Evolutionary conservation across 2,888 invertebrate genomes (phyloP), one percentile per base, ranked within the genome.

Genomic region (Pollenia angustigena): DNA sequence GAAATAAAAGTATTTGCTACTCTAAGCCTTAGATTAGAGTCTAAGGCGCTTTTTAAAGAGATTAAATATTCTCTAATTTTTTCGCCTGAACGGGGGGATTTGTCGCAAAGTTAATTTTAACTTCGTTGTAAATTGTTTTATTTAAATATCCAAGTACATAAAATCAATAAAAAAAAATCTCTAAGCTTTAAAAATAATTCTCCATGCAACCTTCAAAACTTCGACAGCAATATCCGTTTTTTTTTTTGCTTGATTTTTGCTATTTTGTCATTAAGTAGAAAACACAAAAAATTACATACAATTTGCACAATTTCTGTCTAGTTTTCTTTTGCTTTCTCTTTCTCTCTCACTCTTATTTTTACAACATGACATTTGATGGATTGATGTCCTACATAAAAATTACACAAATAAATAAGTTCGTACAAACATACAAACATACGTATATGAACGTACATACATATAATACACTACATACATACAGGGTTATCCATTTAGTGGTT

Each of bases 301-400:
- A 32, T 64, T 52, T 52, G 32, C 10, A 48, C 18, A 69, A 10
- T 79, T 74, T 74, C 32, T 60, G 52, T 62, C 16, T 60, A 18
- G 52, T 54, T 62, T 72, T 74, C 18, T 40, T 66, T 69, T 40
- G 50, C 12, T 50, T 52, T 62, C 42, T 10, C 42, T 10, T 69
- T 32, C 14, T 56, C 52, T 76, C 32, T 32, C 32, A 32, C 16
- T 74, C 1, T 56, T 16, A 7, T 32, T n/a, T 32, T 68, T 68
- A 9, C 48, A 18, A 14, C 72, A 50, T 84, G 84, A 68, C 84
- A 84, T 68, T 60, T 84, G 84, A 84, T 68, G 71, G 69, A 84
- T 84, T 84, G 84, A 76, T 74, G 79, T 79, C 79, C 74, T 68
- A 79, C 40, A 79, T 48, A 54, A 23, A 81, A 81, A 56, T 50